Conservation (phyloP, 1,140 invertebrate genomes). For the Diachasmimorpha longicaudata region DNA sequence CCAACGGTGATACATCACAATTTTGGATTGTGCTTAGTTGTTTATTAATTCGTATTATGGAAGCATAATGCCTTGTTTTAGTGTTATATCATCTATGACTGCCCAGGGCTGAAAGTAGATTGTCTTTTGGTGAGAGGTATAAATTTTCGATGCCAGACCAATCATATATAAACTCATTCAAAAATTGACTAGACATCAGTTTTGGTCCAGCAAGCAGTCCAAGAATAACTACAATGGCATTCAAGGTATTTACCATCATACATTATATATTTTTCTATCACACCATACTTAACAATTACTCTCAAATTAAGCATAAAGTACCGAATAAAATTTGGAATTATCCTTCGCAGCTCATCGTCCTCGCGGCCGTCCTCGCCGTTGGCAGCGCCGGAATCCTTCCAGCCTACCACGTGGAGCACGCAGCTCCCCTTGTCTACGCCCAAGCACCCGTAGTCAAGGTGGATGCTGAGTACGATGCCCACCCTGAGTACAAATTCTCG, state of each 20-base stretch:
- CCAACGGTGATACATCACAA: neutral
- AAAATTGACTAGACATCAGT: neutral
- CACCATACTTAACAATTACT: no score
- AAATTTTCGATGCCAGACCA: neutral
- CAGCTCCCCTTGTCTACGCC: conserved; percentile 20
- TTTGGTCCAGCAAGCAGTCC: neutral
- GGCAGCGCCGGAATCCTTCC: conserved; percentile 37
- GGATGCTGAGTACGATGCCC: conserved; percentile 21
- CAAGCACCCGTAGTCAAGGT: conserved; percentile 8
- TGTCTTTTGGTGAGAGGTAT: neutral
- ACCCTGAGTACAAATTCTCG: conserved; percentile 24
- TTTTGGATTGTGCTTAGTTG: neutral
- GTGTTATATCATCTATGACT: neutral
- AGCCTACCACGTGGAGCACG: conserved; percentile 14
- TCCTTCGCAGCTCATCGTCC: conserved; percentile 19
- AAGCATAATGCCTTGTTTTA: neutral
- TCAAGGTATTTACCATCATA: neutral
- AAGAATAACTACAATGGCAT: neutral
- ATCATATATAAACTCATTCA: neutral
- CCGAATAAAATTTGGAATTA: no score
- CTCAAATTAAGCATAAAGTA: neutral
- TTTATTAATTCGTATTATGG: neutral
- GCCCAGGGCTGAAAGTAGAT: neutral
- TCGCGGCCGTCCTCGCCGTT: conserved; percentile 38
- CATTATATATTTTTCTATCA: no score